A percentile compares a stretch with the other conserved stretches of the same genome.
Evolutionary conservation across 2,888 invertebrate species (phyloP).

Genomic region (Drosophila suboccidentalis): DNA sequence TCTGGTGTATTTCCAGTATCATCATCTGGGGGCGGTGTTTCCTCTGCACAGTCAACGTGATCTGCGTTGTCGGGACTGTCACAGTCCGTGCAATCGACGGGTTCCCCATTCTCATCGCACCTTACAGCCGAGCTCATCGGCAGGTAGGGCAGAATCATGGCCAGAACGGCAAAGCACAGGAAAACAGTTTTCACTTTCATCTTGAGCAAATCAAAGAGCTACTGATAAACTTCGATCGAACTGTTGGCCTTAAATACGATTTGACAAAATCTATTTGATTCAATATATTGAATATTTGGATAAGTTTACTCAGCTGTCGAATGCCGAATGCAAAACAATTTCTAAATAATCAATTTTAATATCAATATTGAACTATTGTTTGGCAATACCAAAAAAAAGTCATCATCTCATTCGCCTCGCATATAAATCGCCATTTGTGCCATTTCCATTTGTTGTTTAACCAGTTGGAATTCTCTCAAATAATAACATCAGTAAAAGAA

Average conservation of each 20-base stretch:
- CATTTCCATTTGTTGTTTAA: conserved; percentile 8
- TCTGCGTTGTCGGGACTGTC: neutral
- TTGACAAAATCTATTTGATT: neutral
- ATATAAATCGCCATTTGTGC: neutral
- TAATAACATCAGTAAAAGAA: neutral
- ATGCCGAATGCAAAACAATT: neutral
- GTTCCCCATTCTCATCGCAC: conserved; percentile 10
- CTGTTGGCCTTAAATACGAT: conserved; percentile 10
- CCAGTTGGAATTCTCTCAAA: conserved; percentile 18
- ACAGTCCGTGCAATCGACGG: conserved; percentile 29
- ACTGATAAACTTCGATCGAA: neutral
- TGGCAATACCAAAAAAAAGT: neutral
- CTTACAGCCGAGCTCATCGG: conserved; percentile 7
- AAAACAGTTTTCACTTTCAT: conserved; percentile 19
- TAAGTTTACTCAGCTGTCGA: conserved; percentile 19
- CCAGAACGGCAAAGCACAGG: conserved; percentile 12
- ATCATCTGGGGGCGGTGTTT: neutral
- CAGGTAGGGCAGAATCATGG: conserved; percentile 1
- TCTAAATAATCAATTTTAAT: conserved; percentile 5
- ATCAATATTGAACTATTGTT: neutral
- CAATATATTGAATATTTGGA: conserved; percentile 2
- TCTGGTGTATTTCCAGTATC: neutral
- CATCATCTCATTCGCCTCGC: neutral
- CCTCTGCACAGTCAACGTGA: conserved; percentile 15
- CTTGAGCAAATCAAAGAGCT: neutral